A percentile compares a stretch with the other conserved stretches of the same genome.
phyloP scores from a whole-genome alignment of 2,888 invertebrate species.

The Stenichneumon culpator region DNA sequence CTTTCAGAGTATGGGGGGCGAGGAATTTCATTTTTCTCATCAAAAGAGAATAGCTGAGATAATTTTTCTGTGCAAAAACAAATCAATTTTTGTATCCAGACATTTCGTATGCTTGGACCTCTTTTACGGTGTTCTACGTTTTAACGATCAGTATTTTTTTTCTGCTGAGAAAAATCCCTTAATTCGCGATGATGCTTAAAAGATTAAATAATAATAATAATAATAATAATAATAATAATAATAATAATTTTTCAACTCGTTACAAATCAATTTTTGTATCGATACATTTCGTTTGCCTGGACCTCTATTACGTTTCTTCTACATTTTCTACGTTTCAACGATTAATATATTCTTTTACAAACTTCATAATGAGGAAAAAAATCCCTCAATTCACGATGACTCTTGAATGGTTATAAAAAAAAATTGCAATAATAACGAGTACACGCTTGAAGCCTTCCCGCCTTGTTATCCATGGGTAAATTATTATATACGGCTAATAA shows the following conservation, averaged over 20 bases:
- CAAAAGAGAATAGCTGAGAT: background rate
- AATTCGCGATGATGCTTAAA: too few species aligned
- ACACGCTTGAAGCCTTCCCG: background rate
- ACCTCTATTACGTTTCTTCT: background rate
- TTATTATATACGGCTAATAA: slow-evolving; percentile 12
- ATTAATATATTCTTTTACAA: background rate
- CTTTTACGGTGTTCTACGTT: too few species aligned
- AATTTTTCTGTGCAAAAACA: background rate
- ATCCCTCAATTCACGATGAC: background rate
- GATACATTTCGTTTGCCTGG: background rate
- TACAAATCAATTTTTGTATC: background rate
- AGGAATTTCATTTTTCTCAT: background rate
- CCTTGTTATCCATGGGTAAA: background rate
- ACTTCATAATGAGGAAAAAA: background rate
- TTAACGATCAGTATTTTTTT: too few species aligned
- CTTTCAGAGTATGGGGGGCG: background rate
- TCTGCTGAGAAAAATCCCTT: too few species aligned
- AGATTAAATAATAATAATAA: too few species aligned
- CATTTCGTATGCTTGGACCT: too few species aligned
- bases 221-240: too few species aligned
- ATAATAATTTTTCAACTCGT: too few species aligned
- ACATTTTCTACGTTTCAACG: background rate
- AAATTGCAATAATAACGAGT: background rate
- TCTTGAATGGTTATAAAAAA: background rate
- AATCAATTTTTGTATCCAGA: too few species aligned